Evolutionary conservation across 2,797 vertebrate genomes (phyloP), one percentile per base, ranked within the genome.

Genomic region (Sarcophilus harrisii): DNA sequence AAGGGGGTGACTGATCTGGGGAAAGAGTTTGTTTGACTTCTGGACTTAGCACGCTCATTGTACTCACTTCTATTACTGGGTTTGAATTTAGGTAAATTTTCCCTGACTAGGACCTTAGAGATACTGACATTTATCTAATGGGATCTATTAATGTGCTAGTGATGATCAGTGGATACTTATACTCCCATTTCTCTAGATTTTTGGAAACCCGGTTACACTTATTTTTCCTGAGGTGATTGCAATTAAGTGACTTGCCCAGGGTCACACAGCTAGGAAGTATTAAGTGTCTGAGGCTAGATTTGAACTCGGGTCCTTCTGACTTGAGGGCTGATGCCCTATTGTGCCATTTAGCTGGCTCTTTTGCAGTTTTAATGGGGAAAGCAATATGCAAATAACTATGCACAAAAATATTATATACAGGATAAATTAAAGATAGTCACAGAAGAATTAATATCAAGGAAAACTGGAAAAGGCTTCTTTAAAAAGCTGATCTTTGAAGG

Each of bases 41-140:
- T 94, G 27, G 87, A n/a, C 95, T 90, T 4, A 0, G 0, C 32
- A 81, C 58, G 45, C 38, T 24, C 0, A 62, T 92, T 95, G 90
- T 89, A 59, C 49, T 95, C 32, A 0, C 58, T 95, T 95, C 45
- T 90, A 0, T 57, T 94, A 24, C 59, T 87, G 38, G 91, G 92
- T 58, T 94, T 91, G 90, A 58, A 95, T 27, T 62, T 59, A 4
- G 45, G 21, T 60, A 57, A 9, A 12, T 59, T 60, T 94, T 94
- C 81, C 30, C 30, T 57, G 9, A 73, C 28, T n/a, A 11, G 54
- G 14, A 11, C 54, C 59, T 45, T 57, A 58, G 92, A 92, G 66
- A 13, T 38, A 4, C 30, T 60, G 58, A n/a, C 29, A 12, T 96
- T 93, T 8, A 27, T 45, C 90, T 54, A 49, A 3, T 30, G 12